A percentile compares a stretch with the other conserved stretches of the same genome.
These are phyloP conservation scores for Daubentonia madagascariensis DNA, from an alignment of 2,113 vertebrate species.

Conservation along the genomic window DNA sequence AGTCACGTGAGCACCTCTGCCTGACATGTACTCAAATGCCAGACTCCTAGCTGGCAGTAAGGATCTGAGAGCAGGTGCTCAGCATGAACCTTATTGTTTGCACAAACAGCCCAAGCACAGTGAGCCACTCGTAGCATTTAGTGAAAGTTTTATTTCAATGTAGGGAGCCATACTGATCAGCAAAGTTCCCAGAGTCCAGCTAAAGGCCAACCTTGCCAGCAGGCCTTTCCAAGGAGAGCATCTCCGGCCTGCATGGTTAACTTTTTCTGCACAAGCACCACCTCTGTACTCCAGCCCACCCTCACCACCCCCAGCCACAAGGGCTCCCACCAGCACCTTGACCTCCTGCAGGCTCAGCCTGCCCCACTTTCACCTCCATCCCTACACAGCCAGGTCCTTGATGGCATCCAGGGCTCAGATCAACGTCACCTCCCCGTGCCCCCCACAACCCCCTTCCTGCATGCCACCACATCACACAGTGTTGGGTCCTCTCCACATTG, in stretches of 20 bases:
- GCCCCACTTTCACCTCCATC: background rate
- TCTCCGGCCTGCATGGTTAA: background rate
- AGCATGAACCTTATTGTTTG: background rate
- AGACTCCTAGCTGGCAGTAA: background rate
- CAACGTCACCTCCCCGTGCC: background rate
- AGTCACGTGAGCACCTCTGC: background rate
- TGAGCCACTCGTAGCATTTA: background rate
- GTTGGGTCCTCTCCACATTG: background rate
- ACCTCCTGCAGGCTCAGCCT: background rate
- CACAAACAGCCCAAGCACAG: background rate
- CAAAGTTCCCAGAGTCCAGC: background rate
- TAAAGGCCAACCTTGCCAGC: background rate
- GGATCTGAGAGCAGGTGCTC: background rate
- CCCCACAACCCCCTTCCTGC: background rate
- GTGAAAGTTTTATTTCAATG: too few relatives aligned
- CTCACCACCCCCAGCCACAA: background rate
- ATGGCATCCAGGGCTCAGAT: background rate
- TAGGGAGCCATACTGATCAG: background rate
- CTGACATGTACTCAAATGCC: background rate
- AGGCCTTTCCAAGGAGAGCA: background rate
- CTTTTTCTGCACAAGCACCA: background rate
- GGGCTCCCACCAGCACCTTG: background rate
- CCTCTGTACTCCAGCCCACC: background rate
- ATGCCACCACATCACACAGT: too few relatives aligned
- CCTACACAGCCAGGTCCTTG: background rate